Evolutionary conservation across 2,113 vertebrate genomes (phyloP), one percentile per base, ranked within the genome.

Genomic region (Rhabdomys dilectus): DNA sequence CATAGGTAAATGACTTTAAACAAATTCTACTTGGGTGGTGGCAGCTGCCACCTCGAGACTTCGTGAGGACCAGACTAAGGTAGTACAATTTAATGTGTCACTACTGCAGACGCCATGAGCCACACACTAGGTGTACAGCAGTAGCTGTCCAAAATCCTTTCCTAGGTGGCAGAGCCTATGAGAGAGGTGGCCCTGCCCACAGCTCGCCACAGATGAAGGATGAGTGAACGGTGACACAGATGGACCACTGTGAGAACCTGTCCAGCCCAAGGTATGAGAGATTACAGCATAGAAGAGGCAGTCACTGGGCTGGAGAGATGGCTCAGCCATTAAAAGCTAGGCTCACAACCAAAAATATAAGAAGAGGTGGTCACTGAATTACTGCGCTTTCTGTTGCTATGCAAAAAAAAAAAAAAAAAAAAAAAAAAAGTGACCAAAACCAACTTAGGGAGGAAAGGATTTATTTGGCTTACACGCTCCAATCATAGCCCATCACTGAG

Each of bases 51-150:
- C 42, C 76, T 48, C 21, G 5, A 73, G 77, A 73, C 24, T 39
- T 39, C n/a, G 42, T 58, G 58, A 60, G 11, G 62, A 58, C 68
- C 58, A 19, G 7, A 58, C 1, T 0, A 1, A 72, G 48, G 31
- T 31, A 2, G 51, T 62, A 31, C 51, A 81, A 24, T 24, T 29
- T 34, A 60, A 62, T 64, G 81, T 19, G 45, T 15, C 4, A 24
- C 5, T 10, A 0, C 24, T 11, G 4, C 22, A 56, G 5, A n/a
- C 7, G 24, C 22, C 13, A 0, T 0, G 1, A 51, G 13, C 91
- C 8, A 45, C 42, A 96, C 0, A 0, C 8, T 4, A 10, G 31
- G 1, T 15, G 16, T 3, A 1, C 16, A 51, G 4, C 29, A 0
- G 4, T 5, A 53, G 29, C 66, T 36, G 42, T 7, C 45, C 42